A percentile compares a stretch with the other conserved stretches of the same genome.
These are phyloP conservation scores for Sitta carolinensis DNA, from an alignment of 2,797 vertebrate genomes.

Conservation along the genomic window DNA sequence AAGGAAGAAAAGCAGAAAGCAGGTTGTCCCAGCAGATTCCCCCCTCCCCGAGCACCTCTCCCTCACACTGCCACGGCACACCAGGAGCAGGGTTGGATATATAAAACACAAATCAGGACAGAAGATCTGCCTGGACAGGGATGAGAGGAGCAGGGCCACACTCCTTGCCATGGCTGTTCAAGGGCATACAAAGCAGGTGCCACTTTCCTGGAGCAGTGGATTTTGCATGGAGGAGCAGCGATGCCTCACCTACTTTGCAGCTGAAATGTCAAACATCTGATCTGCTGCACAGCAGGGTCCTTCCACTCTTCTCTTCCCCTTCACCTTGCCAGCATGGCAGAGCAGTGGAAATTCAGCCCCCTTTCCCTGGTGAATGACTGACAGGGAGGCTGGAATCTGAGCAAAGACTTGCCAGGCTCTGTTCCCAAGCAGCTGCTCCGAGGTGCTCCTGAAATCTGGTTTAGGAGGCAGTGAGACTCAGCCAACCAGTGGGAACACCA, in stretches of 20 bases:
- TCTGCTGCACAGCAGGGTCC: background rate
- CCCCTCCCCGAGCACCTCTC: rapidly evolving
- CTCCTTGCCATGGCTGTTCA: background rate
- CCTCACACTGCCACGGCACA: background rate
- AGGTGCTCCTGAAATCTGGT: background rate
- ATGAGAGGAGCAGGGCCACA: background rate
- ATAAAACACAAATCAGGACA: rapidly evolving
- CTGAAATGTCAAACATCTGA: background rate
- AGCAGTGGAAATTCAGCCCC: background rate
- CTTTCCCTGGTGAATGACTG: background rate
- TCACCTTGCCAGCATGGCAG: background rate
- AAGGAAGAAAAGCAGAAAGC: background rate
- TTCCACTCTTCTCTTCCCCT: background rate
- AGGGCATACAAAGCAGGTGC: background rate
- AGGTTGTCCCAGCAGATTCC: background rate
- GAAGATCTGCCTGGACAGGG: background rate
- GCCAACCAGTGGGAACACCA: background rate
- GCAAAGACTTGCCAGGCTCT: background rate
- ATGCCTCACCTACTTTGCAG: background rate
- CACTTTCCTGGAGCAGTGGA: background rate
- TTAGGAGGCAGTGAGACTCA: background rate
- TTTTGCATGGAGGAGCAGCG: background rate
- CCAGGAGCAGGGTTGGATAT: background rate
- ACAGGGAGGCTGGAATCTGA: background rate
- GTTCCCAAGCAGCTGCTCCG: background rate